Base-by-base conservation (phyloP, 1,140 invertebrate genomes). In the Lethrus apterus region DNA sequence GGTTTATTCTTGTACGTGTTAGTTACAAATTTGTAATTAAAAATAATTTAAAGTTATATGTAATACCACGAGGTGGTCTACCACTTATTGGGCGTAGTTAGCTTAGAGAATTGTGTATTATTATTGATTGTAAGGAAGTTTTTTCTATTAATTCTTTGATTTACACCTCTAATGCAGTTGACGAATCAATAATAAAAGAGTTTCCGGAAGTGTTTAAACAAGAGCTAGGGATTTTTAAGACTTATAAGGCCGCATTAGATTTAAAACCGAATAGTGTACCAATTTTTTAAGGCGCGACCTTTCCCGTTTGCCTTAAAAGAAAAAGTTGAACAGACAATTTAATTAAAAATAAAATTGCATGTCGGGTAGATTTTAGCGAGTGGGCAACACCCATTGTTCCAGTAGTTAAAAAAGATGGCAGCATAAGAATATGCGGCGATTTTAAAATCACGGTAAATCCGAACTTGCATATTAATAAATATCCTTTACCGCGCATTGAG, bases 381-480 rank as follows among this genome's bases (percentile, higher is more conserved):
- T 78, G 72, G 73, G 71, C 66, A 5, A 66, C 72, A 4, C 72
- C 72, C 0, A 55, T 77, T 3, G 73, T 77, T 0, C 56, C 67
- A 1, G 67, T 75, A 0, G 29, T 59, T 13, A 48, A 48, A 41
- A 10, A 14, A 20, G 20, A 48, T 46, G 46, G 46, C 4, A 9
- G 9, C 26, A n/a, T 50, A 3, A 15, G 41, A 36, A 29, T 45
- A 29, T 66, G 64, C 50, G 66, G 59, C 0, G 62, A 69, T 53
- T 70, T 51, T 55, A 67, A 68, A 46, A 46, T 64, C 11, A 69
- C 63, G 3, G 17, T 70, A 8, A 74, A 72, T 52, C 52, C 48
- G 33, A 38, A 51, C 19, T 48, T 66, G n/a, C 9, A 51, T 24
- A 36, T 51, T 18, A 50, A 58, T 30, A 56, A 61, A 17, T 58